A percentile compares a stretch with the other conserved stretches of the same genome.
These are phyloP conservation scores for Drosophila mulleri DNA, from an alignment of 2,888 invertebrate species.

Conservation along the genomic window DNA sequence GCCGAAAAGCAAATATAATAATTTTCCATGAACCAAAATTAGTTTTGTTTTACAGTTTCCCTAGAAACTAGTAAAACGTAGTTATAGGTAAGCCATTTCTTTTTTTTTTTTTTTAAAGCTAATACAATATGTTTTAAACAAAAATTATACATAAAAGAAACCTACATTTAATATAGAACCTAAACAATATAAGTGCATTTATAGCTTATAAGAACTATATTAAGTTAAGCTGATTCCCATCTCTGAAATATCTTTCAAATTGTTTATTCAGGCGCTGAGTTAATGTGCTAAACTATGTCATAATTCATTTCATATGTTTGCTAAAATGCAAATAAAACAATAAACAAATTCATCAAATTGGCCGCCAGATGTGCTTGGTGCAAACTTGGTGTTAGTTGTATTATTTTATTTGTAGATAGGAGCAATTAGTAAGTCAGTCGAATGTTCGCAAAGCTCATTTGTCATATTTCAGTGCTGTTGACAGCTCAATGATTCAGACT, in stretches of 20 bases:
- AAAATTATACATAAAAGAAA: neutral
- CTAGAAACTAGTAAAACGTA: neutral
- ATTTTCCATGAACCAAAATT: neutral
- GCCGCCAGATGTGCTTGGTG: conserved; percentile 46
- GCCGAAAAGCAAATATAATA: neutral
- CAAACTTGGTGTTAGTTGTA: conserved; percentile 37
- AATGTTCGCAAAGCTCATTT: conserved; percentile 27
- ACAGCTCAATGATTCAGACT: conserved; percentile 44
- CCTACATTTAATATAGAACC: neutral
- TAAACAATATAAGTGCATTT: too few species aligned
- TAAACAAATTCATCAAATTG: conserved; percentile 41
- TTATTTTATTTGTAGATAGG: conserved; percentile 26
- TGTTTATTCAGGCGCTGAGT: neutral
- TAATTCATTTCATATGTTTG: conserved; percentile 17
- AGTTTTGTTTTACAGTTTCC: neutral
- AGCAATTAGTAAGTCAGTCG: conserved; percentile 9
- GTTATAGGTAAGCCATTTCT: neutral
- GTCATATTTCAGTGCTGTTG: conserved; percentile 34
- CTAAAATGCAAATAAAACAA: conserved; percentile 29
- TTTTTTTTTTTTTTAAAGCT: neutral
- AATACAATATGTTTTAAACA: neutral
- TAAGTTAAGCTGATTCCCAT: neutral
- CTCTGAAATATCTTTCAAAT: neutral
- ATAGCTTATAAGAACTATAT: neutral
- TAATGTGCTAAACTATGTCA: conserved; percentile 26